Conservation (phyloP, 2,113 vertebrate species). For the Nibea albiflora region DNA sequence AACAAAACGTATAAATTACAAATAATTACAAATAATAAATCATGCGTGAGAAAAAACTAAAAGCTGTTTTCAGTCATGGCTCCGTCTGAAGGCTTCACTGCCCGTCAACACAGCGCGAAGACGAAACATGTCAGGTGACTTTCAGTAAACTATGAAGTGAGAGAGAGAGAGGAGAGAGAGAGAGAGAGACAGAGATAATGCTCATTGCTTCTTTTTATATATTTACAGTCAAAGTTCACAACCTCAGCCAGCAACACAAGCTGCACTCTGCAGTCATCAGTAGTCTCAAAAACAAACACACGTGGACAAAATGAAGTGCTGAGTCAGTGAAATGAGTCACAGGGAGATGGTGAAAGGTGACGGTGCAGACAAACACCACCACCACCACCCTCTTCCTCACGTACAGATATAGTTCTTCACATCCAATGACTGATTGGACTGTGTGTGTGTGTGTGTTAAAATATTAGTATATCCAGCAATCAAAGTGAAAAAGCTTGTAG, state of each 20-base stretch:
- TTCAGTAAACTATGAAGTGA: slow-evolving; percentile 48
- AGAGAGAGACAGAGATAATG: slow-evolving; percentile 15
- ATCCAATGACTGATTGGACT: slow-evolving; percentile 41
- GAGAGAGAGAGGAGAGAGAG: not conserved
- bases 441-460: slow-evolving; percentile 22
- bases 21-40: slow-evolving; percentile 48
- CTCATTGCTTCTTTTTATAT: slow-evolving; percentile 53
- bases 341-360: slow-evolving; percentile 29
- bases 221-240: slow-evolving; percentile 61
- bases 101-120: not conserved
- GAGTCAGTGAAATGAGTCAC: slow-evolving; percentile 14
- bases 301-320: slow-evolving; percentile 38
- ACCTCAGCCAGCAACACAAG: slow-evolving; percentile 34
- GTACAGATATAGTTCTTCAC: not conserved
- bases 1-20: slow-evolving; percentile 36
- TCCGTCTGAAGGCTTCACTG: slow-evolving; percentile 70
- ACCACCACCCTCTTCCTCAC: not conserved
- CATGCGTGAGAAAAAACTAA: slow-evolving; percentile 4
- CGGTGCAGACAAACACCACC: slow-evolving; percentile 3
- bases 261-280: slow-evolving; percentile 60
- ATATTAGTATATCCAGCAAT: slow-evolving; percentile 53
- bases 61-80: slow-evolving; percentile 18
- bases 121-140: slow-evolving; percentile 30
- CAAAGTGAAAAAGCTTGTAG: slow-evolving; percentile 27
- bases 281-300: slow-evolving; percentile 62